phyloP scores from a whole-genome alignment of 2,113 vertebrate genomes.

The Spheniscus mendiculus region DNA sequence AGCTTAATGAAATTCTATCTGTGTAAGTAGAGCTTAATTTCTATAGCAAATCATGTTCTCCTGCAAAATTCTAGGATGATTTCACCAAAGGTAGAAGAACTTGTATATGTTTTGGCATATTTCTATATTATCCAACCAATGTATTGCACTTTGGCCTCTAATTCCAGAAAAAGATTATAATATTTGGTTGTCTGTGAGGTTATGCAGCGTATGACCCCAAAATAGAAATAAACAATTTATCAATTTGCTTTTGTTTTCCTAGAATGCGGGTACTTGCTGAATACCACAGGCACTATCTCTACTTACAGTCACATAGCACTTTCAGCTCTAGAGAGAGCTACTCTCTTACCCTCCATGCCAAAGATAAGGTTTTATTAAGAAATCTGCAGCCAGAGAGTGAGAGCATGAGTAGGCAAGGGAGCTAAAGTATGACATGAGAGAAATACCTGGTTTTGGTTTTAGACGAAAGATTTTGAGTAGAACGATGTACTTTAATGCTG shows the following conservation, averaged over 20 bases:
- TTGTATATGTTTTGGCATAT: background rate
- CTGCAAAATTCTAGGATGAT: background rate
- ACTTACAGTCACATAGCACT: conserved; percentile 2
- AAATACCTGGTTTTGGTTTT: background rate
- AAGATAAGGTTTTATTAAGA: conserved; percentile 24
- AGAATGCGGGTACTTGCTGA: background rate
- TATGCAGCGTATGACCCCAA: background rate
- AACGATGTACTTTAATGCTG: background rate
- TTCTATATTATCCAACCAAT: background rate
- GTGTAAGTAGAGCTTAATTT: background rate
- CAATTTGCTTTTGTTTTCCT: background rate
- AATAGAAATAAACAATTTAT: conserved; percentile 33
- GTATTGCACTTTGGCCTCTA: background rate
- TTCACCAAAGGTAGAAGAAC: background rate
- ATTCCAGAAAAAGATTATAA: background rate
- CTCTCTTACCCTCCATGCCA: background rate
- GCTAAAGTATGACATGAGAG: background rate
- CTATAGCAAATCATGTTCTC: background rate
- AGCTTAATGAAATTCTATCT: background rate
- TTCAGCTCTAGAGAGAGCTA: background rate
- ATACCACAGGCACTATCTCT: background rate
- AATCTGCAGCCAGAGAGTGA: background rate
- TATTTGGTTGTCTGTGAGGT: background rate
- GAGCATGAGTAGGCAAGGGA: background rate
- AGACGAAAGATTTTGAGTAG: background rate